Conservation (phyloP, 2,888 invertebrate genomes). For the Spilarctia lutea region DNA sequence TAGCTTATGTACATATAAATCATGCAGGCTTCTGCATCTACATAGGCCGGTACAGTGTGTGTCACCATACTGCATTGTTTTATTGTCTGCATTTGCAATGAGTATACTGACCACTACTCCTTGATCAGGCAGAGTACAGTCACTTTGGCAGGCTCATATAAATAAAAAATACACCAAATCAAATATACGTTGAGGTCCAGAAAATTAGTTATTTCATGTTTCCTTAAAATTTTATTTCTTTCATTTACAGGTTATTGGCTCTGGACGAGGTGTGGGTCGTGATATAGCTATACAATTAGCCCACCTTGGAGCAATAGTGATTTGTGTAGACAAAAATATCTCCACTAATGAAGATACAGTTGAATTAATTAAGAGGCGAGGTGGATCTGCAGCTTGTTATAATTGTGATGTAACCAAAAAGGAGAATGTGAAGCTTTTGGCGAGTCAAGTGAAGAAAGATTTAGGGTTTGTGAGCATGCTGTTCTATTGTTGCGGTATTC, state of each 20-base stretch:
- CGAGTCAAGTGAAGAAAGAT: constrained; percentile 79
- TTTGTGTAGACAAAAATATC: constrained; percentile 89
- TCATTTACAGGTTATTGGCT: constrained; percentile 88
- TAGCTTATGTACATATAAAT: no score
- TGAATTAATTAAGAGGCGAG: constrained; percentile 75
- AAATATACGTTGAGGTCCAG: background rate
- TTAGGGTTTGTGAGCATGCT: constrained; percentile 87
- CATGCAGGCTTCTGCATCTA: no score
- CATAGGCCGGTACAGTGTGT: no score
- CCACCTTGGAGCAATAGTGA: constrained; percentile 85
- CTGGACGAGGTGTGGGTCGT: constrained; percentile 89
- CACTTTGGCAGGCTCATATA: no score
- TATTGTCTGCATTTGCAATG: no score
- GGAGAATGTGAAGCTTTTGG: constrained; percentile 79
- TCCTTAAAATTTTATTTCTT: background rate
- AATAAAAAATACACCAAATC: no score
- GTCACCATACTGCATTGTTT: no score
- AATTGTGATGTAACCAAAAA: constrained; percentile 86
- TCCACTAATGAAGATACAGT: constrained; percentile 81
- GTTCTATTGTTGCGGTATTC: constrained; percentile 88
- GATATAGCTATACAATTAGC: constrained; percentile 88
- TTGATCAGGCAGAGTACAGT: no score
- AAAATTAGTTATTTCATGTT: background rate
- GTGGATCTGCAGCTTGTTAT: constrained; percentile 82
- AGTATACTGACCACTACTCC: no score